A percentile compares a stretch with the other conserved stretches of the same genome.
These are phyloP conservation scores for Acanthurus tractus DNA, from an alignment of 2,797 vertebrate species.

Conservation along the genomic window DNA sequence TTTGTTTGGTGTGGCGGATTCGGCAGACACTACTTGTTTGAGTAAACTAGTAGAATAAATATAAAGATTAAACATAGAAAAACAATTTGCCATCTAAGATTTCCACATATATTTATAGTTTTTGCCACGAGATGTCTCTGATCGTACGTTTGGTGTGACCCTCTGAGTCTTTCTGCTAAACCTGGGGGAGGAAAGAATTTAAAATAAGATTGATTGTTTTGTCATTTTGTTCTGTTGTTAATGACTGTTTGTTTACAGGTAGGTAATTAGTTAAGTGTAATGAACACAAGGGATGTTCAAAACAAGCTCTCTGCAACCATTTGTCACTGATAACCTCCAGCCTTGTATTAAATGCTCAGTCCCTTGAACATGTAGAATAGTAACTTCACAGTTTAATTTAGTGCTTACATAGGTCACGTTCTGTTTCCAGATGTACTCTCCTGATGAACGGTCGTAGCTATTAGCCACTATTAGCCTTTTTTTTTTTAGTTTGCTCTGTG, in stretches of 20 bases:
- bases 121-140: slow-evolving; percentile 7
- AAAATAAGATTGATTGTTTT: slow-evolving; percentile 8
- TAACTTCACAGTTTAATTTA: background rate
- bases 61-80: slow-evolving; percentile 12
- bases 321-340: slow-evolving; percentile 2
- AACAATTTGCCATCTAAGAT: slow-evolving; percentile 6
- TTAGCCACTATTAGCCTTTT: background rate
- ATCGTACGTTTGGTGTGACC: slow-evolving; percentile 10
- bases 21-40: slow-evolving; percentile 11
- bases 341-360: background rate
- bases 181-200: background rate
- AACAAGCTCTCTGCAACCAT: slow-evolving; percentile 6
- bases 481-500: background rate
- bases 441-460: background rate
- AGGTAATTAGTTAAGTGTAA: slow-evolving; percentile 13
- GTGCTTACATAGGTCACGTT: background rate
- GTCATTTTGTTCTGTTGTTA: slow-evolving; percentile 13
- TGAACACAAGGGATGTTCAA: slow-evolving; percentile 6
- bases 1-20: slow-evolving; percentile 38
- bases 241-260: slow-evolving; percentile 15
- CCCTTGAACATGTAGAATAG: background rate
- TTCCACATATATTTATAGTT: slow-evolving; percentile 6
- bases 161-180: background rate
- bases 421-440: background rate
- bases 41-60: slow-evolving; percentile 17